Base-by-base conservation (phyloP, 2,888 invertebrate genomes). In the Aquatica leii region DNA sequence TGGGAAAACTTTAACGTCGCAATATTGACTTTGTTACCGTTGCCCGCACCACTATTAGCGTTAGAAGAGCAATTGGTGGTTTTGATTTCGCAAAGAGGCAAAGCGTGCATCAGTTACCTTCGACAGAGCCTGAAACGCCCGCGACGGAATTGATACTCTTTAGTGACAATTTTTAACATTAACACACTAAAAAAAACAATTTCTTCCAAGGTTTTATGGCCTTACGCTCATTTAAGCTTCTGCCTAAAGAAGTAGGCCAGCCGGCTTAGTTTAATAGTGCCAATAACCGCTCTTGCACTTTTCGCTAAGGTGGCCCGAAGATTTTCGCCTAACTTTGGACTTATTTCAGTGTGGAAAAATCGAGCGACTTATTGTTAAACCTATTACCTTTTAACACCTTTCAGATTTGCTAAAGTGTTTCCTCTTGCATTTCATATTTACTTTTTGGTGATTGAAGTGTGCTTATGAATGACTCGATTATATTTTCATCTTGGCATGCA, bases 71-170 rank as follows among this genome's bases (percentile, higher is more conserved):
- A 86, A 55, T 84, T 88, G 70, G 84, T 86, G 77, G 86, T 86
- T 74, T 84, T 85, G 75, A 85, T 85, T 74, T 79, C 82, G 70
- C 81, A 83, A 72, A 82, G 85, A 68, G 81, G 85, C 77, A 88
- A 88, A 83, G 89, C 88, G 77, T 89, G 90, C 82, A 89, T 88
- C 80, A 85, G 82, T 78, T 89, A 87, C 82, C 84, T 90, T 79
- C 85, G 87, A 78, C 86, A 86, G 83, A 89, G 88, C 83, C 85
- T 89, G 82, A 86, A 84, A 81, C 75, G 78, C 63, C 79, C 76
- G 65, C 76, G 73, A 59, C 72, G 73, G 64, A 69, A 70, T 62
- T 71, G 61, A 70, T 68, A 70, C 67, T 66, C 65, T 66, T 59
- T 46, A 64, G 69, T 61, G 63, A 58, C n/a, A n/a, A n/a, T n/a